These are phyloP conservation scores for Paramormyrops kingsleyae DNA, from an alignment of 2,113 vertebrate genomes.

Conservation along the genomic window DNA sequence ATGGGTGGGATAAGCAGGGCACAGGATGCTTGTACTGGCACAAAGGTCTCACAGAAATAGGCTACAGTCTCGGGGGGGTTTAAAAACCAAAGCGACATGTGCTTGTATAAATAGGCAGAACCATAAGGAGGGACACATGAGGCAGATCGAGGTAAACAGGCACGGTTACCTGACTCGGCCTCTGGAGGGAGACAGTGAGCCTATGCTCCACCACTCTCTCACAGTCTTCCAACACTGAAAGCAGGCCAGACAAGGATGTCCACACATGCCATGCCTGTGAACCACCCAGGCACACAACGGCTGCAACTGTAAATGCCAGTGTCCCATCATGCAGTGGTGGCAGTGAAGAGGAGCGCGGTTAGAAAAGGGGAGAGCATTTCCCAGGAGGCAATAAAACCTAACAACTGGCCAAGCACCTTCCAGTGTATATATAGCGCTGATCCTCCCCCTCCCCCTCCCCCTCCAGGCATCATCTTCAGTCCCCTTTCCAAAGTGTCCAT, in stretches of 20 bases:
- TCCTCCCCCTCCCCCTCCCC: neutral
- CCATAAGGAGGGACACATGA: neutral
- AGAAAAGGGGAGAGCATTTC: neutral
- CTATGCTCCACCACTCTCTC: neutral
- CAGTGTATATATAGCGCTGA: neutral
- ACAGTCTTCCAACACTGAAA: neutral
- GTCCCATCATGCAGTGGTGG: neutral
- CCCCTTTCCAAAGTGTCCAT: neutral
- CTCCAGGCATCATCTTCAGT: neutral
- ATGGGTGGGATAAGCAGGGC: neutral
- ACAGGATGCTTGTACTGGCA: neutral
- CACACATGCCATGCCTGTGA: neutral
- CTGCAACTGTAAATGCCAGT: neutral
- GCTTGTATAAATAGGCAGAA: neutral
- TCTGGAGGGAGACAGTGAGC: neutral
- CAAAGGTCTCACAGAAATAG: slow-evolving; percentile 5
- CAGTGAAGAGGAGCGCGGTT: neutral
- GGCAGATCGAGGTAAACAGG: neutral
- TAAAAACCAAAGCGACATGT: neutral
- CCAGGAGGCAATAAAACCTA: neutral
- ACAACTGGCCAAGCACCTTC: neutral
- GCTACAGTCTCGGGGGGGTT: neutral
- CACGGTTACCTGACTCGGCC: neutral
- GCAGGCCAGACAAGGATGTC: neutral
- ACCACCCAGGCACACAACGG: neutral